Evolutionary conservation across 2,888 invertebrate species (phyloP).

Genomic region (Nowickia ferox): DNA sequence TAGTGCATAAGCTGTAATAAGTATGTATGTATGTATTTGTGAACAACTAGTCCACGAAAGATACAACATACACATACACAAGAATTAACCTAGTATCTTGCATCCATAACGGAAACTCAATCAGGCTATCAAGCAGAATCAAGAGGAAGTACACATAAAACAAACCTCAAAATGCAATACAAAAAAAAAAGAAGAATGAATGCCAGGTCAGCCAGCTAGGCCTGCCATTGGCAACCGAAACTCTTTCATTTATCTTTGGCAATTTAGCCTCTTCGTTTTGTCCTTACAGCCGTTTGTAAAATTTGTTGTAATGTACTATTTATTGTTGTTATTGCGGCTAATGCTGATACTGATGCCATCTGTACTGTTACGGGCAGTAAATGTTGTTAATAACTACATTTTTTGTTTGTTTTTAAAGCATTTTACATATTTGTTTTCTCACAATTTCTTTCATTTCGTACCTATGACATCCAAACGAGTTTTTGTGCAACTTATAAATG

Average conservation of each 20-base stretch:
- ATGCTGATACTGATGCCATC: not conserved
- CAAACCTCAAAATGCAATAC: slow-evolving; percentile 45
- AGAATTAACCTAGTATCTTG: slow-evolving; percentile 64
- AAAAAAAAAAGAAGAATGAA: not conserved
- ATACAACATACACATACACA: not conserved
- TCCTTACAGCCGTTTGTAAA: not conserved
- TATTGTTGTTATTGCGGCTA: slow-evolving; percentile 1
- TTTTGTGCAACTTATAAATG: slow-evolving; percentile 9
- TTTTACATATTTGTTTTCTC: not conserved
- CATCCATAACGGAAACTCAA: slow-evolving; percentile 66
- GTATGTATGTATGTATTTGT: not conserved
- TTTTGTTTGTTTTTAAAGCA: slow-evolving; percentile 6
- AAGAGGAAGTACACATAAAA: slow-evolving; percentile 46
- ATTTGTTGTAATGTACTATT: not conserved
- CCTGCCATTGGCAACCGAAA: slow-evolving; percentile 38
- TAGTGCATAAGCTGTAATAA: slow-evolving; percentile 12
- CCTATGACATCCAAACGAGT: slow-evolving; percentile 21
- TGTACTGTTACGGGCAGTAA: slow-evolving; percentile 1
- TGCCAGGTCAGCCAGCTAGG: not conserved
- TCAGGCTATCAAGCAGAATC: slow-evolving; percentile 50
- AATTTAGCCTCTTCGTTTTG: not conserved
- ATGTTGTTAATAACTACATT: slow-evolving; percentile 46
- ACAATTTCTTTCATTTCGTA: slow-evolving; percentile 6
- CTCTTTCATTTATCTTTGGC: slow-evolving; percentile 1
- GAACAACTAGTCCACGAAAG: not conserved